phyloP scores from a whole-genome alignment of 2,888 invertebrate genomes.

The Odontomyia ornata region DNA sequence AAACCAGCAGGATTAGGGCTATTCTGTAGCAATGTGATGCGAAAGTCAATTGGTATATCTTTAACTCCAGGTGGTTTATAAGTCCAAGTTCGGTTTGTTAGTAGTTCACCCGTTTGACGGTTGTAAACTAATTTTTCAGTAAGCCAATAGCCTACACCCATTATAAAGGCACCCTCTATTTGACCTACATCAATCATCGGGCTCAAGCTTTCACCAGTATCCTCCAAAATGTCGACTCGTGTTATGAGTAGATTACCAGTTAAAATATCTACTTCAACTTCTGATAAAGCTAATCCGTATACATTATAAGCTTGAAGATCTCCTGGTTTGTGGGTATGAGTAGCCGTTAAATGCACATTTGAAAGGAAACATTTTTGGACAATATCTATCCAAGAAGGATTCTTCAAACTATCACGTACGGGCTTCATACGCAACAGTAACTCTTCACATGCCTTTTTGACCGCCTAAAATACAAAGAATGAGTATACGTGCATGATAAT shows the following conservation, averaged over 20 bases:
- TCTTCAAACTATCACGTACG: constrained; percentile 66
- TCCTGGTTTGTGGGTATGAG: constrained; percentile 67
- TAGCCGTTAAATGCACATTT: constrained; percentile 70
- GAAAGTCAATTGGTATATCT: constrained; percentile 80
- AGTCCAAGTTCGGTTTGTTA: constrained; percentile 83
- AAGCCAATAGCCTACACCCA: constrained; percentile 81
- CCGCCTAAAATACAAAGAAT: constrained; percentile 59
- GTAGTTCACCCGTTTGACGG: constrained; percentile 70
- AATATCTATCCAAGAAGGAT: constrained; percentile 70
- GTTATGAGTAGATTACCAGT: constrained; percentile 72
- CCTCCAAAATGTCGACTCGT: constrained; percentile 73
- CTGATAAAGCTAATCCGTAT: constrained; percentile 72
- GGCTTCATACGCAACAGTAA: constrained; percentile 71
- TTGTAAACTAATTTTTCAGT: constrained; percentile 76
- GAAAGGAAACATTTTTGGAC: constrained; percentile 66
- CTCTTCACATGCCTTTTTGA: constrained; percentile 73
- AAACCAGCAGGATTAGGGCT: constrained; percentile 73
- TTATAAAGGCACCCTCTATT: constrained; percentile 81
- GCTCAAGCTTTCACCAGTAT: constrained; percentile 73
- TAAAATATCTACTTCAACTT: constrained; percentile 78
- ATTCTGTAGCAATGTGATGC: constrained; percentile 74
- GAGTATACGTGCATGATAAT: neutral
- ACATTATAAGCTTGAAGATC: constrained; percentile 71
- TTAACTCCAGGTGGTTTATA: constrained; percentile 81
- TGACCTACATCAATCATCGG: constrained; percentile 77